Evolutionary conservation across 37 sponge, comb jelly and placozoan species (phyloP), one percentile per base, ranked within the genome.

Genomic region (Cliona cf. orientalis): DNA sequence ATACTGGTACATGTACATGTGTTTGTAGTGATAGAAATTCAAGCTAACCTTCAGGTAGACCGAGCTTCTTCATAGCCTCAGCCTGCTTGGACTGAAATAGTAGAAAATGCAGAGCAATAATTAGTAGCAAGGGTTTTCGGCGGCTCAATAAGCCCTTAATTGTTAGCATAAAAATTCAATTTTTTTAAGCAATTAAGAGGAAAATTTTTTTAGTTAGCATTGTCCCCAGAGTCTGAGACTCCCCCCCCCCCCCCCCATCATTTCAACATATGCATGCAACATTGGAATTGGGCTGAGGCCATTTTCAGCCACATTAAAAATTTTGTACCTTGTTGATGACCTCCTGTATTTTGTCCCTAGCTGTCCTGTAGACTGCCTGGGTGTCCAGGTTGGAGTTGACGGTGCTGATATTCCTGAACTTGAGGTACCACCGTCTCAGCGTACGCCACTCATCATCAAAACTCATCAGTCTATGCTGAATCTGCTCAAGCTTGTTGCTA

Each of bases 341-440:
- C 35, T 75, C 75, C 57, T 83, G 63, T 3, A 74, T 49, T 38
- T 49, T 49, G 12, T 65, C n/a, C 28, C 36, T 25, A 11, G 56
- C 84, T 4, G 42, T 14, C 0, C 29, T 39, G 44, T 32, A 74
- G 23, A 84, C 68, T 23, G 67, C 25, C 41, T 74, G 58, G 43
- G 58, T 5, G 14, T 60, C 56, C 69, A 57, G 17, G 19, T 61
- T 55, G 29, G 76, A 80, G 61, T 92, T 84, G 63, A 95, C 73
- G 28, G 74, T 83, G 53, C 73, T 62, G 14, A 95, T 61, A 72
- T 84, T 94, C 74, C 85, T 80, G 66, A 94, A 97, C 84, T 80
- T 79, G 31, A 25, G 36, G 58, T 74, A 91, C 91, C 94, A 94
- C n/a, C 82, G 70, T 68, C 84, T 75, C 66, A 97, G 46, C 0